Evolutionary conservation across 2,797 vertebrate genomes (phyloP).

Genomic region (Xenopus petersii): DNA sequence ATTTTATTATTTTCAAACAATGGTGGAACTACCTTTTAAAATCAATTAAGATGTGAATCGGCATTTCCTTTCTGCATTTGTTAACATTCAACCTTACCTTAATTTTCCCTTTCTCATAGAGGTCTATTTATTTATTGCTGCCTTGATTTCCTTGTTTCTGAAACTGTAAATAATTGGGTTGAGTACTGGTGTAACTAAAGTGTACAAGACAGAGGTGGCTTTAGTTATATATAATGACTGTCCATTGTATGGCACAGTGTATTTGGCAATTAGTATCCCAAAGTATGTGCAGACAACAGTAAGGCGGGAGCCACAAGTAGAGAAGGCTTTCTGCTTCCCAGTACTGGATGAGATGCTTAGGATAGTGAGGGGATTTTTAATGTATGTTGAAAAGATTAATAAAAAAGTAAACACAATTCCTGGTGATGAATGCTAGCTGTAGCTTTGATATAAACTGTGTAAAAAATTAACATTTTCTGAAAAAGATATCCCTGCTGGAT

Average conservation of each 20-base stretch:
- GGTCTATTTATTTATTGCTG: neutral
- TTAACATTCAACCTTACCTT: too few species aligned
- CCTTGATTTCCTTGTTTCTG: constrained; percentile 3
- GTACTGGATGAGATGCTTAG: neutral
- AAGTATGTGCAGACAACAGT: constrained; percentile 12
- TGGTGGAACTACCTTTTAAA: too few species aligned
- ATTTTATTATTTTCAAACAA: too few species aligned
- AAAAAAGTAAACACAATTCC: neutral
- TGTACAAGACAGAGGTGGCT: constrained; percentile 7
- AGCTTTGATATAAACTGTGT: too few species aligned
- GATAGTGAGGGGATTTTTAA: neutral
- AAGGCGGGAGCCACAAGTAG: constrained; percentile 16
- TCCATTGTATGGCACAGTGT: neutral
- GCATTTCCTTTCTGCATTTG: too few species aligned
- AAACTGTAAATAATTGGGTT: constrained; percentile 24
- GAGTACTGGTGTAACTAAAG: constrained; percentile 2
- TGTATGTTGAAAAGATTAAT: neutral
- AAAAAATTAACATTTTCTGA: too few species aligned
- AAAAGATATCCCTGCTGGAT: too few species aligned
- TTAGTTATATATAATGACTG: neutral
- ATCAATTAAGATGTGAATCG: too few species aligned
- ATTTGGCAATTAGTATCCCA: constrained; percentile 4
- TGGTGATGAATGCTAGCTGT: neutral
- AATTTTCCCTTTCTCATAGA: too few species aligned
- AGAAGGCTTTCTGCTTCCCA: constrained; percentile 17